phyloP scores from a whole-genome alignment of 2,797 vertebrate genomes.

The Hirundo rustica region DNA sequence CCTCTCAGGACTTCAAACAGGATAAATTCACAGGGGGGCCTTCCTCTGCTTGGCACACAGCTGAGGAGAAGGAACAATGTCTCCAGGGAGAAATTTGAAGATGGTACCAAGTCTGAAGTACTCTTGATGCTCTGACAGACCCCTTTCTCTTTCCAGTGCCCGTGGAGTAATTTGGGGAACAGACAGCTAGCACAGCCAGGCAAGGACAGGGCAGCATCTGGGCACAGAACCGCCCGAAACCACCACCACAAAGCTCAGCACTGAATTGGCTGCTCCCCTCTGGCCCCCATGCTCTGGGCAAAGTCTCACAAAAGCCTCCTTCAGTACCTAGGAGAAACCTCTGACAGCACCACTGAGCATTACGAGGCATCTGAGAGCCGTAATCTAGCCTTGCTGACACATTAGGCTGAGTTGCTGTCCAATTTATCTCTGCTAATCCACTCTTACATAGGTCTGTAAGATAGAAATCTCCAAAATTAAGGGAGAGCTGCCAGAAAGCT shows the following conservation, averaged over 20 bases:
- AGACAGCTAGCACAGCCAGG: rapidly evolving
- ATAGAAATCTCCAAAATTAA: conserved; percentile 63
- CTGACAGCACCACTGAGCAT: background rate
- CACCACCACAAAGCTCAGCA: background rate
- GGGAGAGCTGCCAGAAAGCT: conserved; percentile 68
- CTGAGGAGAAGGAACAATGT: rapidly evolving
- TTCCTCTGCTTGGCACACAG: background rate
- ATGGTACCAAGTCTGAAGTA: background rate
- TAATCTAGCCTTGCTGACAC: background rate
- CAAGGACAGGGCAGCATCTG: background rate
- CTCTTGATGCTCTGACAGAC: background rate
- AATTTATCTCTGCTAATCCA: conserved; percentile 51
- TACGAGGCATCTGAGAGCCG: background rate
- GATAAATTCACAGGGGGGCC: background rate
- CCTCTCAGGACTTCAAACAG: background rate
- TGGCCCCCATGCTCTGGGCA: background rate
- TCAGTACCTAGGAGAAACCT: background rate
- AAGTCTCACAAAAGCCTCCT: background rate
- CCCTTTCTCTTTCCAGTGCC: background rate
- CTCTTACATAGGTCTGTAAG: conserved; percentile 45
- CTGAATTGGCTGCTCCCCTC: background rate
- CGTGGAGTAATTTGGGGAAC: background rate
- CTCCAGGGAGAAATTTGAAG: background rate
- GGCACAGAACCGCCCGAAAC: background rate
- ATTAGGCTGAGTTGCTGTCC: conserved; percentile 17